These are phyloP conservation scores for Copidosoma aretas DNA, from an alignment of 2,888 invertebrate species.

Conservation along the genomic window DNA sequence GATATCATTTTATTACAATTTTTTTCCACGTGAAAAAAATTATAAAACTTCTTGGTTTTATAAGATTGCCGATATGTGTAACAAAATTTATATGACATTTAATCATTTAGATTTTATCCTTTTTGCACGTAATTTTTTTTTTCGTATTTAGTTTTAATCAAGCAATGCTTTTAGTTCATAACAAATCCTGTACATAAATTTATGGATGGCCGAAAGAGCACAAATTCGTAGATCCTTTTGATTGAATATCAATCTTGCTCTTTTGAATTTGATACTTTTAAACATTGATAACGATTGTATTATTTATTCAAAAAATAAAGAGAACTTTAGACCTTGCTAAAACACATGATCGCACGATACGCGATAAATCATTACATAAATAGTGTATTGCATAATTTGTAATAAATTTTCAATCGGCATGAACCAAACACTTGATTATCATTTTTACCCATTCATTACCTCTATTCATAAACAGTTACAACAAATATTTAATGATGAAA, in stretches of 20 bases:
- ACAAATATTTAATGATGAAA: too few species aligned
- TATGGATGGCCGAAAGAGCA: too few species aligned
- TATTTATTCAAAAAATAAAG: conserved; percentile 33
- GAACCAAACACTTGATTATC: conserved; percentile 23
- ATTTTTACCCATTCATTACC: too few species aligned
- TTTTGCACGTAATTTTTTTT: conserved; percentile 49
- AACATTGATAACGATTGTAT: conserved; percentile 13
- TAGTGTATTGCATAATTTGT: conserved; percentile 33
- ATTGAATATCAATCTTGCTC: not conserved
- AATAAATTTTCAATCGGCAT: conserved; percentile 42
- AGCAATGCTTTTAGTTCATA: conserved; percentile 9
- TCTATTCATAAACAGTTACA: too few species aligned
- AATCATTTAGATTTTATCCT: conserved; percentile 21
- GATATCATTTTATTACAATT: too few species aligned
- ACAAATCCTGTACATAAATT: too few species aligned
- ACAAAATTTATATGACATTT: conserved; percentile 20
- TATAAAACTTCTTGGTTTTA: too few species aligned
- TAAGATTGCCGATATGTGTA: too few species aligned
- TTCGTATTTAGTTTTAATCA: conserved; percentile 34
- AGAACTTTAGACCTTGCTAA: conserved; percentile 24
- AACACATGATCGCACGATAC: conserved; percentile 18
- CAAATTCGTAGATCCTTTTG: not conserved
- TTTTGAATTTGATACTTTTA: conserved; percentile 21
- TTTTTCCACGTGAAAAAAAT: too few species aligned
- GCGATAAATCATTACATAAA: conserved; percentile 37